Base-by-base conservation (phyloP, 2,888 invertebrate species). In the Pandemis heparana region DNA sequence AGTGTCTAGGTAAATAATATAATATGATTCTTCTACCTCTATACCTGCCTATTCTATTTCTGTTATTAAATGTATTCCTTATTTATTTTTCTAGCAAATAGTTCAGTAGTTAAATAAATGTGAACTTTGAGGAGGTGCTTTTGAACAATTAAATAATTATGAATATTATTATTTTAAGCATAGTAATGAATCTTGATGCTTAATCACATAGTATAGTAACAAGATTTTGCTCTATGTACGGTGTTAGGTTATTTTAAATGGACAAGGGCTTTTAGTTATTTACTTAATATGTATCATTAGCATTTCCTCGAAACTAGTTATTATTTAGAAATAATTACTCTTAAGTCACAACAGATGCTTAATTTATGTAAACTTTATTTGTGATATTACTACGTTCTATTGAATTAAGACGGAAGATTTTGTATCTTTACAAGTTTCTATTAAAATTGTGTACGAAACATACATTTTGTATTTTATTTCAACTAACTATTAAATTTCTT, bases 111-210 rank as follows among this genome's bases (percentile, higher is more conserved):
- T 60, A 41, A 56, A 39, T 59, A 41, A 53, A 70, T 73, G 70
- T 78, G 81, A 83, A 82, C 73, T 83, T 92, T 92, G 92, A 92
- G 92, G 92, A 81, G 86, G 89, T 88, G 92, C 92, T 92, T 85
- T 83, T 92, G 90, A 81, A 66, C 43, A 51, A 32, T 46, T 14
- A 43, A 62, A 62, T 14, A 43, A 41, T 62, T 14, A 10, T 10
- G 10, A 41, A 41, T 61, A 41, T 43, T 39, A 48, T 59, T 39
- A 16, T 18, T 61, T 53, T 53, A 23, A 56, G 5, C 56, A n/a
- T 23, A 10, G 18, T 56, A 14, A 14, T 51, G 23, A 56, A 12
- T 56, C 18, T 23, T 56, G 23, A 41, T 32, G 23, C 23, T 32
- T 32, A 32, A 2, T 32, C 4, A 32, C 2, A 32, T 32, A 32